Percentiles rank a stretch among this genome's conserved stretches.
Conservation (phyloP, 2,888 invertebrate species). For the Monochamus alternatus region DNA sequence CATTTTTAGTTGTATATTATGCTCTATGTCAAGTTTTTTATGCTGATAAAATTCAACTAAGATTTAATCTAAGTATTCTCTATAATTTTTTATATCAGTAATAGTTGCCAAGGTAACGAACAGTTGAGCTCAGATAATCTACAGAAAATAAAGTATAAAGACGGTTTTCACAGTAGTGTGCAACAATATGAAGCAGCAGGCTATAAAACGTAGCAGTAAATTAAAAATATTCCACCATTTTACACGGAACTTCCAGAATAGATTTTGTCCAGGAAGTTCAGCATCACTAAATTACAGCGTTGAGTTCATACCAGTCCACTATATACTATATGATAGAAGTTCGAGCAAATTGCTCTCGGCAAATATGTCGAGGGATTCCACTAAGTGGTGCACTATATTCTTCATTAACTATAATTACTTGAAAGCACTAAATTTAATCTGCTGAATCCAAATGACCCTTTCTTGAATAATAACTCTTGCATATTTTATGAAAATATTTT, state of each 20-base stretch:
- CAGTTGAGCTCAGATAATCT: too few species aligned
- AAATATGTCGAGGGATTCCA: conserved; percentile 33
- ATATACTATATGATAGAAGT: conserved; percentile 25
- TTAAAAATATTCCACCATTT: neutral
- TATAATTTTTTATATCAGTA: too few species aligned
- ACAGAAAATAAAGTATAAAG: too few species aligned
- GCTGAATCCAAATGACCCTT: conserved; percentile 15
- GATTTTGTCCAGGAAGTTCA: conserved; percentile 17
- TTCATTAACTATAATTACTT: conserved; percentile 35
- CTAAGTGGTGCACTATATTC: conserved; percentile 36
- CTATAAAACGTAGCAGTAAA: too few species aligned
- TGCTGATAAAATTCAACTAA: too few species aligned
- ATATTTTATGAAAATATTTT: conserved; percentile 12
- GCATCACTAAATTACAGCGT: conserved; percentile 22
- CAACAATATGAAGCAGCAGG: too few species aligned
- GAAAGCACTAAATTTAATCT: conserved; percentile 34
- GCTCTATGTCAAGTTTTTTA: too few species aligned
- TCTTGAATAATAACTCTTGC: conserved; percentile 19
- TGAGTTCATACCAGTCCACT: conserved; percentile 31
- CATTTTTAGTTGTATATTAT: too few species aligned
- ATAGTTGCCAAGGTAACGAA: too few species aligned
- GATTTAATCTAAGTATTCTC: too few species aligned
- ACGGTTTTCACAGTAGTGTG: too few species aligned
- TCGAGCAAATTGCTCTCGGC: conserved; percentile 32
- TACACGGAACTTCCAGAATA: neutral